phyloP scores from a whole-genome alignment of 1,140 invertebrate species.

The Drosophila eugracilis region DNA sequence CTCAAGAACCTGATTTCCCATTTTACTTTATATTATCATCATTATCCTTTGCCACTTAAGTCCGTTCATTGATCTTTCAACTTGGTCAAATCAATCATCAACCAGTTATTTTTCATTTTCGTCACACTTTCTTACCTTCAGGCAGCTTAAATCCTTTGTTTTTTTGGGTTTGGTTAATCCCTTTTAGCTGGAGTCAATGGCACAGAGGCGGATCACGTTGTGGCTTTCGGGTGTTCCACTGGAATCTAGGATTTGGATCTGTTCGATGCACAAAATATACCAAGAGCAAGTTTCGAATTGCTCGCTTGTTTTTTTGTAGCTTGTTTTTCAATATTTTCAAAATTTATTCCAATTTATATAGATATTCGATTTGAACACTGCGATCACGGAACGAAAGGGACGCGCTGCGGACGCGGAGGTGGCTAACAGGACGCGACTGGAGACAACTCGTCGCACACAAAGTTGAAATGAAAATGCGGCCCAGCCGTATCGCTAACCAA shows the following conservation, averaged over 20 bases:
- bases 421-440: constrained; percentile 46
- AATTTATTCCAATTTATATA: constrained; percentile 10
- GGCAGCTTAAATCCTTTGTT: constrained; percentile 55
- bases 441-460: constrained; percentile 74
- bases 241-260: constrained; percentile 27
- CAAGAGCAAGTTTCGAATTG: constrained; percentile 47
- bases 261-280: constrained; percentile 65
- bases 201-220: constrained; percentile 52
- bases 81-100: not conserved
- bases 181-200: constrained; percentile 56
- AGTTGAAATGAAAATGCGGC: constrained; percentile 84
- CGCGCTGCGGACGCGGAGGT: constrained; percentile 38
- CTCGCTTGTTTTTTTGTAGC: constrained; percentile 51
- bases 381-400: constrained; percentile 32
- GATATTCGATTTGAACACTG: constrained; percentile 17
- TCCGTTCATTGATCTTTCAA: not conserved
- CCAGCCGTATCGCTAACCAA: constrained; percentile 73
- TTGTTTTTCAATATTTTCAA: constrained; percentile 18
- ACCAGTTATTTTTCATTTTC: not conserved
- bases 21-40: too few species aligned
- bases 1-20: too few species aligned
- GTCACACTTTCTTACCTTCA: constrained; percentile 57
- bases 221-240: constrained; percentile 14
- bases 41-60: not conserved
- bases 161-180: constrained; percentile 48